phyloP scores from a whole-genome alignment of 2,113 vertebrate species.

The Ptilorrhoa leucosticta region DNA sequence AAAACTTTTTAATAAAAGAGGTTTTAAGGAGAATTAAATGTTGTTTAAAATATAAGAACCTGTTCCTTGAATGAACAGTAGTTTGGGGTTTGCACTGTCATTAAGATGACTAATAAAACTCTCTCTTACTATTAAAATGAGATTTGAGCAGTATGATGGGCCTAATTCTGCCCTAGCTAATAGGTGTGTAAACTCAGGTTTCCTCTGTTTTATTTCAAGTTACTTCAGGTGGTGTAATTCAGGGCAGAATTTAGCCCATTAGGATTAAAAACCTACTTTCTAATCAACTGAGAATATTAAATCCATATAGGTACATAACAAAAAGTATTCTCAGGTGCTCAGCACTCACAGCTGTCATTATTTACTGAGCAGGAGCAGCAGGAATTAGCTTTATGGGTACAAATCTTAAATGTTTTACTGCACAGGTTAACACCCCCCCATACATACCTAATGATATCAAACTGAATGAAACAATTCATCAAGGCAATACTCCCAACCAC shows the following conservation, averaged over 20 bases:
- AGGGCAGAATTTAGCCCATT: not conserved
- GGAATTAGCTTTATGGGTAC: not conserved
- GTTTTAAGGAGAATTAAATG: slow-evolving; percentile 59
- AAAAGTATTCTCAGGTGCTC: not conserved
- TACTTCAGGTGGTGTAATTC: not conserved
- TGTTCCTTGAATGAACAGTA: slow-evolving; percentile 21
- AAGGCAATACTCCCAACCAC: not conserved
- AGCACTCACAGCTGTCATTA: not conserved
- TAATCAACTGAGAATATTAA: not conserved
- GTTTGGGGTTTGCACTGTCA: not conserved
- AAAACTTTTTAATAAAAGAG: slow-evolving; percentile 68
- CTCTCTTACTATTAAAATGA: not conserved
- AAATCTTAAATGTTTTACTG: not conserved
- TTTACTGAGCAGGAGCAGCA: not conserved
- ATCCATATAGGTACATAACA: not conserved
- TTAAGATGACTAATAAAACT: not conserved
- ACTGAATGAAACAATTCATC: slow-evolving; percentile 2
- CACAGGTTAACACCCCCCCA: not conserved
- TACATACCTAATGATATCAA: not conserved
- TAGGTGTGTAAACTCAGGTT: not conserved
- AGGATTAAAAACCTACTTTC: not conserved
- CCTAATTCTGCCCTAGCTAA: not conserved
- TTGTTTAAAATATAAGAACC: slow-evolving; percentile 53
- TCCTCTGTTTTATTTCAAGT: not conserved
- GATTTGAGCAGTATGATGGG: not conserved